Evolutionary conservation across 2,888 invertebrate species (phyloP), one percentile per base, ranked within the genome.

Genomic region (Drosophila tanythrix): DNA sequence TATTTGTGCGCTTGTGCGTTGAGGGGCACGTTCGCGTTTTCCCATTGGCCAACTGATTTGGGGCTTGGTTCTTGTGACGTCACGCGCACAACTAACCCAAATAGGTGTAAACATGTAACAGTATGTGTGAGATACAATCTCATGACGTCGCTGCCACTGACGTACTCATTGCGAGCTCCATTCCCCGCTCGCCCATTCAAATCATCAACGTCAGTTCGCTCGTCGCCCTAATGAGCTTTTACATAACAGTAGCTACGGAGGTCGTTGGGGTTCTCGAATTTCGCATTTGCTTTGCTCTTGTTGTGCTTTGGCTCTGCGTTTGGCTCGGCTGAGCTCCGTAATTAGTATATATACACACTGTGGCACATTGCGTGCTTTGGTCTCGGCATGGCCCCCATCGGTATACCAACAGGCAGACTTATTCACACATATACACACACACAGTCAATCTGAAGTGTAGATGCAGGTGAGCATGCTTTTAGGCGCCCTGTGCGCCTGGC

Each of bases 51-150:
- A 76, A 77, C 52, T 67, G 73, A 79, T 90, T 87, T 90, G 90
- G 91, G 91, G 91, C 91, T 87, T 85, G 91, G 88, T 89, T 76
- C 59, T 50, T 50, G 74, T 91, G 91, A 91, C 91, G 91, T 91
- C 90, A 89, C 76, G 69, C 64, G 55, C 74, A 64, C 71, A 66
- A 8, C 59, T 21, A 70, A 55, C 75, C 43, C 59, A 66, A 51
- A 71, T 53, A 70, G 38, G 40, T 59, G 52, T 40, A 46, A 21
- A 52, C 31, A 64, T 67, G 71, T 61, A 59, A 50, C 55, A 71
- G 69, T 86, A 73, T 83, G 57, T 75, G 66, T 59, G 68, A 48
- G 69, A 72, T 51, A 71, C 68, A 57, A 25, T 53, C 68, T 70
- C 69, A 68, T 78, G 74, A 79, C 71, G 68, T 70, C 58, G 73